These are phyloP conservation scores for Camponotus fellah DNA, from an alignment of 2,888 invertebrate genomes.

Conservation along the genomic window DNA sequence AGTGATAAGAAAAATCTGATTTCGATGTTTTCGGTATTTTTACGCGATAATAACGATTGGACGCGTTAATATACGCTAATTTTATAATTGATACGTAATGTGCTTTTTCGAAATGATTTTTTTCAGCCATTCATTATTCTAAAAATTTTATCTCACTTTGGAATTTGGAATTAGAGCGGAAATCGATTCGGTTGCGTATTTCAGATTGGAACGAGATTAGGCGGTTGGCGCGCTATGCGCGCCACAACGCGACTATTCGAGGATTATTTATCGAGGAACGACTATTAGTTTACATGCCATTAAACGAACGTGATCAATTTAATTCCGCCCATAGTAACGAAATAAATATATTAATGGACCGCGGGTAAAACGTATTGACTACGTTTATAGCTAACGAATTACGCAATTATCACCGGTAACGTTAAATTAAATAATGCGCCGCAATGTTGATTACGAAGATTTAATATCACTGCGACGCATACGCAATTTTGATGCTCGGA, in stretches of 20 bases:
- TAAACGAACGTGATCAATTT: slow-evolving; percentile 15
- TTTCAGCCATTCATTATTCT: neutral
- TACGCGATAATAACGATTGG: neutral
- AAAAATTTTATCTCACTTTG: neutral
- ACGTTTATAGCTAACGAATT: slow-evolving; percentile 28
- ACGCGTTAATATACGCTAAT: neutral
- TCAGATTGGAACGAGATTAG: slow-evolving; percentile 4
- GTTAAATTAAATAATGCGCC: slow-evolving; percentile 12
- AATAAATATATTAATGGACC: slow-evolving; percentile 16
- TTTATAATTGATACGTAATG: neutral
- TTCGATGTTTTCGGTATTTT: slow-evolving; percentile 5
- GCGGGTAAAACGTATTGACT: neutral
- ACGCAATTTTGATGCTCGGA: neutral
- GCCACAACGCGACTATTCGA: neutral
- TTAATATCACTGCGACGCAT: neutral
- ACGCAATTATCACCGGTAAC: slow-evolving; percentile 5
- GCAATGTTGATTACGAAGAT: slow-evolving; percentile 22
- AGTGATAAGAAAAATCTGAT: slow-evolving; percentile 19
- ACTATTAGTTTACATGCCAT: neutral
- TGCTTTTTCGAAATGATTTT: neutral
- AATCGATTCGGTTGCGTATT: slow-evolving; percentile 13
- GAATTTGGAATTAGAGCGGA: too few relatives aligned
- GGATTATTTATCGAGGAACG: neutral
- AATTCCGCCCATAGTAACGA: neutral
- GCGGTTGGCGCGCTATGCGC: neutral